Conservation (phyloP, 2,888 invertebrate species). For the Nemapogon koenigi region DNA sequence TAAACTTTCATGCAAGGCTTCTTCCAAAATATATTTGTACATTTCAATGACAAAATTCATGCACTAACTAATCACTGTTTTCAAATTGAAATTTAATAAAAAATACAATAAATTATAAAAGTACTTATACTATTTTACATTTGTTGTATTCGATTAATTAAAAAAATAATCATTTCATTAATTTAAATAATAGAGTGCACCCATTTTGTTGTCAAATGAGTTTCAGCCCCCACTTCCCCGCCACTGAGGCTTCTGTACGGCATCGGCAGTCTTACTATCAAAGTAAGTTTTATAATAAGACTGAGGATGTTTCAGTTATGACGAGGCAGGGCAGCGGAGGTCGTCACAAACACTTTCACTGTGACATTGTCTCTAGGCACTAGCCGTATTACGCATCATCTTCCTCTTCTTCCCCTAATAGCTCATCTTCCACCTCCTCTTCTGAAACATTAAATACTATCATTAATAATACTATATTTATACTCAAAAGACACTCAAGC, state of each 20-base stretch:
- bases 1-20: no score
- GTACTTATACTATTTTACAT: no score
- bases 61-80: no score
- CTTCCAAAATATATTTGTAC: no score
- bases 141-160: no score
- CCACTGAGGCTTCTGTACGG: constrained; percentile 22
- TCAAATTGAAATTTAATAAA: no score
- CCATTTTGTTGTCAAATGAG: constrained; percentile 56
- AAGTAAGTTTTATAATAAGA: background rate
- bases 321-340: constrained; percentile 52
- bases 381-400: constrained; percentile 63
- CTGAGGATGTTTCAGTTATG: constrained; percentile 35
- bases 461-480: constrained; percentile 2
- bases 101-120: no score
- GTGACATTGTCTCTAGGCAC: constrained; percentile 63
- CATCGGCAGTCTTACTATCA: no score
- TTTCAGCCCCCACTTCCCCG: constrained; percentile 58
- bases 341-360: constrained; percentile 62
- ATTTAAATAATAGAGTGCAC: constrained; percentile 59
- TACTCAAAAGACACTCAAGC: no score
- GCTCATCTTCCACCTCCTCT: constrained; percentile 58
- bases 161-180: constrained; percentile 21
- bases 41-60: no score
- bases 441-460: constrained; percentile 40
- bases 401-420: constrained; percentile 58